Conservation (phyloP, 2,888 invertebrate genomes). For the Mechanitis mazaeus region DNA sequence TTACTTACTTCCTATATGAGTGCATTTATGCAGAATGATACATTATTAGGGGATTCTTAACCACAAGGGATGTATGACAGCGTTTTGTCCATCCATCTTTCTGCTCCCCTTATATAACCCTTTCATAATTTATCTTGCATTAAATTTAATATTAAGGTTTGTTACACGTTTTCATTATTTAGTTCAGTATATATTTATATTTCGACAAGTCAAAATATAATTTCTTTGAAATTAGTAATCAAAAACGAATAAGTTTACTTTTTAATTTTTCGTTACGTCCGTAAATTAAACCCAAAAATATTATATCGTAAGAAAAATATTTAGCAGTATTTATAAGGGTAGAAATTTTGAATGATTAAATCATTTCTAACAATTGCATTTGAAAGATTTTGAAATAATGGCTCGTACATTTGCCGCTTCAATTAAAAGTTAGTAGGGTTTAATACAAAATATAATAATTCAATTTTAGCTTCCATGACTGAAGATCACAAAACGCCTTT, state of each 20-base stretch:
- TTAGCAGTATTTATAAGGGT: too few species aligned
- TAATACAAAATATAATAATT: constrained; percentile 8
- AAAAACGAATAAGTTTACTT: too few species aligned
- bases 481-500: constrained; percentile 21
- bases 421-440: constrained; percentile 5
- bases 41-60: constrained; percentile 10
- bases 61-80: constrained; percentile 11
- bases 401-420: background rate
- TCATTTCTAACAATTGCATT: constrained; percentile 3
- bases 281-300: too few species aligned
- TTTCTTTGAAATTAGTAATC: too few species aligned
- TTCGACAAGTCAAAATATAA: too few species aligned
- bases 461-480: constrained; percentile 11
- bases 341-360: background rate
- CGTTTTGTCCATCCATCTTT: constrained; percentile 13
- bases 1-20: background rate
- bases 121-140: constrained; percentile 8
- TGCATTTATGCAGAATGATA: constrained; percentile 6
- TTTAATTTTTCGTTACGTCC: too few species aligned
- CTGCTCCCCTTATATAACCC: constrained; percentile 10
- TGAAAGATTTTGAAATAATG: background rate
- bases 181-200: too few species aligned
- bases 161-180: background rate
- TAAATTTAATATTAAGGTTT: constrained; percentile 12
- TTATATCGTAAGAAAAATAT: too few species aligned